Evolutionary conservation across 2,888 invertebrate genomes (phyloP).

Genomic region (Periphyllus acericola): DNA sequence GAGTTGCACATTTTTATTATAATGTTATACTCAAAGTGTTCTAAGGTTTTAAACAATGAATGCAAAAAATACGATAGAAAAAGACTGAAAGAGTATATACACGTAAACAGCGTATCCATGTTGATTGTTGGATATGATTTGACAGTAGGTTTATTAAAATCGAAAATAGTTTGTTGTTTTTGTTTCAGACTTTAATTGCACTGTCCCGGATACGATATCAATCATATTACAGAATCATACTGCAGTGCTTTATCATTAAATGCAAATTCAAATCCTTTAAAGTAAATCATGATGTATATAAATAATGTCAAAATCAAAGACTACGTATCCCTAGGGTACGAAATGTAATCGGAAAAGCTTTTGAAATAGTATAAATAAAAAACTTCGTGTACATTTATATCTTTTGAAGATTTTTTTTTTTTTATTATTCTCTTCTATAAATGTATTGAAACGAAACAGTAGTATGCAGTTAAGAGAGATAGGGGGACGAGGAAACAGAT

Average conservation of each 20-base stretch:
- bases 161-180: not conserved
- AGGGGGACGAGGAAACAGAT: no score
- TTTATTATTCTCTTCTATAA: not conserved
- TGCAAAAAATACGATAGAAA: no score
- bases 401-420: not conserved
- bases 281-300: not conserved
- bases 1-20: no score
- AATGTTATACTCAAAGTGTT: no score
- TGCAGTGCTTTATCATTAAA: not conserved
- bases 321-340: not conserved
- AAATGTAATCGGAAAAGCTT: constrained; percentile 31
- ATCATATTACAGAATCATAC: not conserved
- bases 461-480: no score
- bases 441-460: not conserved
- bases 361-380: constrained; percentile 12
- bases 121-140: not conserved
- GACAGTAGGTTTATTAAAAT: not conserved
- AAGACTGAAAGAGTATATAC: no score
- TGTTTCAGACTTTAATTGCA: not conserved
- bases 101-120: no score
- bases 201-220: not conserved
- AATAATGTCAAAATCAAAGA: constrained; percentile 19
- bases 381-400: not conserved
- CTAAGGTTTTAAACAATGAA: no score
- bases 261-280: constrained; percentile 22